Evolutionary conservation across 35 echinoderm and acorn worm genomes (phyloP).

Genomic region (Stichopus chloronotus): DNA sequence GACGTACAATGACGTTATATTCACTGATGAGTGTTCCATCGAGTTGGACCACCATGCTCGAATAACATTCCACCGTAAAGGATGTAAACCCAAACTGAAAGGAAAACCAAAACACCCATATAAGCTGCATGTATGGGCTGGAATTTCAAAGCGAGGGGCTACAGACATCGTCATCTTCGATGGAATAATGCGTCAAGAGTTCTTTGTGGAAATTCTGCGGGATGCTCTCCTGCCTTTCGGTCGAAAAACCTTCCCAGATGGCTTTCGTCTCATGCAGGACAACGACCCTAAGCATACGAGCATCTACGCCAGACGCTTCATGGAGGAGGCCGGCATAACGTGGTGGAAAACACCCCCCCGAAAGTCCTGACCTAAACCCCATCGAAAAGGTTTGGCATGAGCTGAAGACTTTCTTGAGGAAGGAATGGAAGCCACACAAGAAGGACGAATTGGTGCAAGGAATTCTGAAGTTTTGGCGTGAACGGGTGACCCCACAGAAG

Average conservation of each 20-base stretch:
- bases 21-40: conserved; percentile 22
- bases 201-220: conserved; percentile 45
- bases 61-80: not conserved
- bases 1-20: not conserved
- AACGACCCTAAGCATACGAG: conserved; percentile 68
- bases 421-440: conserved; percentile 51
- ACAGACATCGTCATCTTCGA: conserved; percentile 57
- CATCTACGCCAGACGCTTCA: conserved; percentile 26
- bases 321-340: conserved; percentile 38
- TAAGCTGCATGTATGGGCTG: conserved; percentile 65
- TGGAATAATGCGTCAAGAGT: conserved; percentile 54
- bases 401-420: conserved; percentile 62
- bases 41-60: not conserved
- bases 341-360: conserved; percentile 74
- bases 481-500: not conserved
- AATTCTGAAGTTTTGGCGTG: conserved; percentile 57
- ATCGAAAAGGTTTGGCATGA: conserved; percentile 68
- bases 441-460: conserved; percentile 57
- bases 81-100: conserved; percentile 21
- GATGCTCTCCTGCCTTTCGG: conserved; percentile 54
- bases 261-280: conserved; percentile 57
- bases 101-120: conserved; percentile 61
- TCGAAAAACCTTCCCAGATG: conserved; percentile 38
- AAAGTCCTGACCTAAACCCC: conserved; percentile 70
- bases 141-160: conserved; percentile 44